Percentiles rank a stretch among this genome's conserved stretches.
Conservation (phyloP, 2,888 invertebrate species). For the Ectemnius continuus region DNA sequence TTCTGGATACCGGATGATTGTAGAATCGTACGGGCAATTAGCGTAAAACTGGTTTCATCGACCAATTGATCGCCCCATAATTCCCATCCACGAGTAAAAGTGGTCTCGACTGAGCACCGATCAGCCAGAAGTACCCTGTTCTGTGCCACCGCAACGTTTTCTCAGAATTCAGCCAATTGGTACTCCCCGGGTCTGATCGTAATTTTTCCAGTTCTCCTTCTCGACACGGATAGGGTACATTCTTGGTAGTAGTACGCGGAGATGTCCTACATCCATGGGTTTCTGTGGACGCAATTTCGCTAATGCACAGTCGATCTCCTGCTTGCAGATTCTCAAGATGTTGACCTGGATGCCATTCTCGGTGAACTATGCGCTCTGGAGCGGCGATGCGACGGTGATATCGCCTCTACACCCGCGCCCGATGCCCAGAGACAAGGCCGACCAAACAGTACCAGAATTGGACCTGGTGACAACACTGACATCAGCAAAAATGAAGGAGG, state of each 20-base stretch:
- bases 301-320: background rate
- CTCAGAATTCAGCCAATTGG: background rate
- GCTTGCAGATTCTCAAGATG: slow-evolving; percentile 91
- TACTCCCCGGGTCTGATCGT: background rate
- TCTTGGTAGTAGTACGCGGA: background rate
- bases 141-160: background rate
- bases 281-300: background rate
- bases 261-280: background rate
- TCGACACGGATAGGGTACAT: background rate
- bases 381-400: slow-evolving; percentile 80
- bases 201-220: background rate
- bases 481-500: slow-evolving; percentile 73
- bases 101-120: slow-evolving; percentile 24
- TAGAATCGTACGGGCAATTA: slow-evolving; percentile 61
- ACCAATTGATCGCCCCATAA: slow-evolving; percentile 39
- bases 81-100: slow-evolving; percentile 39
- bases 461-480: slow-evolving; percentile 68
- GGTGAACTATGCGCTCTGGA: slow-evolving; percentile 97
- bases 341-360: slow-evolving; percentile 97
- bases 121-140: slow-evolving; percentile 8
- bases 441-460: slow-evolving; percentile 71
- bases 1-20: slow-evolving; percentile 34
- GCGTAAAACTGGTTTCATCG: slow-evolving; percentile 65
- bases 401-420: slow-evolving; percentile 72
- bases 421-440: slow-evolving; percentile 73